Evolutionary conservation across 2,888 invertebrate species (phyloP).

Genomic region (Diarsia mendica): DNA sequence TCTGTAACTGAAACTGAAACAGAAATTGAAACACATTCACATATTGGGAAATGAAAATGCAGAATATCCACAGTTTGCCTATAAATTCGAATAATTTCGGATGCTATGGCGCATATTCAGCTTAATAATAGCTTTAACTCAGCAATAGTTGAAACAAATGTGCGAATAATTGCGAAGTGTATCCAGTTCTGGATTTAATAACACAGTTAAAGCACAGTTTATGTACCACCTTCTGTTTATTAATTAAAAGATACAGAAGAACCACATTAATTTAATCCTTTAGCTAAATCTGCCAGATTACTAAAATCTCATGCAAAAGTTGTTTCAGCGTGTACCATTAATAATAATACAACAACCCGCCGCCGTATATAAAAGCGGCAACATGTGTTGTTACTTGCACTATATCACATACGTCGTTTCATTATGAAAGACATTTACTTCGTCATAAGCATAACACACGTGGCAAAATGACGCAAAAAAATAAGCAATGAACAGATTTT

Average conservation of each 20-base stretch:
- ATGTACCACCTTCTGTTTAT: conserved; percentile 19
- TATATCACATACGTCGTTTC: conserved; percentile 48
- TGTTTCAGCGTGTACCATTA: conserved; percentile 39
- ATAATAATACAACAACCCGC: conserved; percentile 36
- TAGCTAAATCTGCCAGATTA: conserved; percentile 14
- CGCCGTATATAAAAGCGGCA: conserved; percentile 39
- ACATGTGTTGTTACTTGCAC: conserved; percentile 57
- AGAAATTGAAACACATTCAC: conserved; percentile 74
- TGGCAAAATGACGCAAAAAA: conserved; percentile 44
- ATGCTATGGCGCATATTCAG: conserved; percentile 53
- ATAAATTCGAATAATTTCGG: conserved; percentile 68
- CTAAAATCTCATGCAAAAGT: conserved; percentile 18
- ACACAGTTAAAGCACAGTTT: conserved; percentile 29
- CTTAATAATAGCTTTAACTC: conserved; percentile 55
- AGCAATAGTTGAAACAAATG: conserved; percentile 59
- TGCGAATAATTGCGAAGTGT: conserved; percentile 46
- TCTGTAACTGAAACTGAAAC: conserved; percentile 73
- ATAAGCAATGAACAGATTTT: conserved; percentile 40
- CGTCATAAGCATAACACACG: conserved; percentile 36
- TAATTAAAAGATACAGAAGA: conserved; percentile 15
- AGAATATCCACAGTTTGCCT: conserved; percentile 56
- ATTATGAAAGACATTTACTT: conserved; percentile 55
- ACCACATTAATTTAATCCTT: conserved; percentile 15
- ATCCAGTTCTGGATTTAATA: conserved; percentile 41
- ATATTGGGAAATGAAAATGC: conserved; percentile 66